These are phyloP conservation scores for Podocnemis expansa DNA, from an alignment of 2,113 vertebrate genomes.

Conservation along the genomic window DNA sequence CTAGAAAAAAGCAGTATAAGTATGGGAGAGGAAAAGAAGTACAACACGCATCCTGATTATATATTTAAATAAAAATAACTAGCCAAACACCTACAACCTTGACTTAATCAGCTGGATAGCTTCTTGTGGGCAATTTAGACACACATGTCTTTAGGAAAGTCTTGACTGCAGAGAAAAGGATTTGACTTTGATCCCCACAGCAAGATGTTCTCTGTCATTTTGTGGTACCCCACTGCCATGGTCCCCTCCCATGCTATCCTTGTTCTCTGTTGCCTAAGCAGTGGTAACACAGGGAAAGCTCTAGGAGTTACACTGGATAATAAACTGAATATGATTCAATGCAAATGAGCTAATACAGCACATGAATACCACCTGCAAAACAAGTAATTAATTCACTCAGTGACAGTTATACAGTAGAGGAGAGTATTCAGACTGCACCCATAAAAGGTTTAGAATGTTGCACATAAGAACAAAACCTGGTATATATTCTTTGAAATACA, in stretches of 20 bases:
- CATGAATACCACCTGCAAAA: neutral
- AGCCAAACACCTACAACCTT: slow-evolving; percentile 36
- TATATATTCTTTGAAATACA: neutral
- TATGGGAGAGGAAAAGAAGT: slow-evolving; percentile 7
- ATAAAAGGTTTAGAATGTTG: neutral
- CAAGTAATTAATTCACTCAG: neutral
- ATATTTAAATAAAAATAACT: slow-evolving; percentile 3
- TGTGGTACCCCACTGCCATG: neutral
- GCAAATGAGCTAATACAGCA: neutral
- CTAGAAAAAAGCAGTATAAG: neutral
- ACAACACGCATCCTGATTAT: slow-evolving; percentile 9
- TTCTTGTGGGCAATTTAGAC: slow-evolving; percentile 45
- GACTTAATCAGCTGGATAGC: slow-evolving; percentile 3
- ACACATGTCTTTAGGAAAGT: neutral
- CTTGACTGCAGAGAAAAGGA: slow-evolving; percentile 9
- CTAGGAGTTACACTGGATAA: neutral
- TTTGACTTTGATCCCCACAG: neutral
- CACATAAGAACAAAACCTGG: neutral
- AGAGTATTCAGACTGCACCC: neutral
- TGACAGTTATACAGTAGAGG: neutral
- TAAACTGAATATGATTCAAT: neutral
- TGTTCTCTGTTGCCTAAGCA: neutral
- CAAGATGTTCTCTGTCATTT: neutral
- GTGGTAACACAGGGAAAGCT: neutral
- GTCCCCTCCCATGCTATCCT: neutral